Base-by-base conservation (phyloP, 2,113 vertebrate genomes). In the Dicaeum eximium region DNA sequence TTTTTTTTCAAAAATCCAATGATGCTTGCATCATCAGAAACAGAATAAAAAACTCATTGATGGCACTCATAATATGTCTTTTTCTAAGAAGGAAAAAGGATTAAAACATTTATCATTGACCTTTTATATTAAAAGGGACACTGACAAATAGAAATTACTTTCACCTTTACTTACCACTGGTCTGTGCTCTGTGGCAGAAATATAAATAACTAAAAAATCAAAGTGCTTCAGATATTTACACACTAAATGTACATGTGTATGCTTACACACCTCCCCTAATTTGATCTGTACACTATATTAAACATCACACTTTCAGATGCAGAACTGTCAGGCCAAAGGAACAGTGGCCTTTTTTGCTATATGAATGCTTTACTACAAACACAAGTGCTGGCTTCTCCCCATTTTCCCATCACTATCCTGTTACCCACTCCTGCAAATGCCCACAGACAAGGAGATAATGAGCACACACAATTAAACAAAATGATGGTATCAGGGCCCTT, bases 31-130 rank as follows among this genome's bases (percentile, higher is more conserved):
- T 73, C 62, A 90, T 31, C 56, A 81, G 58, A 95, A 96, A 74
- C 15, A 80, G 42, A 94, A 73, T 45, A 80, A 92, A 28, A 18
- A 73, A 65, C 13, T 19, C 4, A 53, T 83, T 54, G 28, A 72
- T 60, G 30, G 45, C 28, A 57, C 48, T 74, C 17, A 35, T 13
- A 69, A 51, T 37, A 28, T 3, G 7, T 85, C 42, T 40, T 75
- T 33, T 64, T 78, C 71, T 69, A 80, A 47, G 42, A 75, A 69
- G 11, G 38, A 31, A 45, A 31, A 73, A 22, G 2, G 8, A 53
- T 77, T 91, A 58, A 92, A 95, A 65, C 33, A 22, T 83, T 88
- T 82, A 58, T 27, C 82, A 51, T 30, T 93, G 70, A 90, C 69
- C 24, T 93, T 85, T 67, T 38, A 22, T 88, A 78, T 78, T 95